These are phyloP conservation scores for Caenorhabditis panamensis DNA, from an alignment of 2,888 invertebrate species.

Conservation along the genomic window DNA sequence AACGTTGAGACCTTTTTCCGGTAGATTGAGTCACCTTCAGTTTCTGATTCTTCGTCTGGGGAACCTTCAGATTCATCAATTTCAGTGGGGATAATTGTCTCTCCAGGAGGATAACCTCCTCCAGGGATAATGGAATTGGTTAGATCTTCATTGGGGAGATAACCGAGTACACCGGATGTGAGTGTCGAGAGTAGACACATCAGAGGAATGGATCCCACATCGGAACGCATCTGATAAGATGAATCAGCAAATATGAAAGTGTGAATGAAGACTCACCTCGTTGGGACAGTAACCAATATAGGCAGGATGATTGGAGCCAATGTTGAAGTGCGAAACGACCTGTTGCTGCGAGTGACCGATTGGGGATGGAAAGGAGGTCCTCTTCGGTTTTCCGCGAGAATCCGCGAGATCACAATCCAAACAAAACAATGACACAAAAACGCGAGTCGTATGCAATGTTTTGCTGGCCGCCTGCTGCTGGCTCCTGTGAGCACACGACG, in stretches of 20 bases:
- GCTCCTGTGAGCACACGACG: conserved; percentile 1
- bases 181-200: conserved; percentile 61
- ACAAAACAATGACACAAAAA: conserved; percentile 13
- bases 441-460: conserved; percentile 7
- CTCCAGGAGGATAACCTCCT: conserved; percentile 44
- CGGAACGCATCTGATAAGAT: conserved; percentile 53
- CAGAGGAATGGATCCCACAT: conserved; percentile 57
- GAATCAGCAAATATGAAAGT: background rate
- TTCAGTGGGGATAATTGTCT: conserved; percentile 41
- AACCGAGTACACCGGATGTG: conserved; percentile 51
- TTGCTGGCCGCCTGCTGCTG: background rate
- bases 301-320: conserved; percentile 31
- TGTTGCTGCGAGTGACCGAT: conserved; percentile 4
- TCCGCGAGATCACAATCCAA: too few species aligned
- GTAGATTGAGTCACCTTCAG: conserved; percentile 40
- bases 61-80: conserved; percentile 45
- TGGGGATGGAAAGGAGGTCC: conserved; percentile 11
- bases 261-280: conserved; percentile 27
- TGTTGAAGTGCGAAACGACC: conserved; percentile 22
- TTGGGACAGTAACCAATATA: conserved; percentile 58
- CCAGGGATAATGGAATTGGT: conserved; percentile 56
- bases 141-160: conserved; percentile 61
- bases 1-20: conserved; percentile 58
- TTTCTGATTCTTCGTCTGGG: conserved; percentile 41
- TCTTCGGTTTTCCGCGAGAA: too few species aligned